These are phyloP conservation scores for Catocala nupta DNA, from an alignment of 2,888 invertebrate genomes.

Conservation along the genomic window DNA sequence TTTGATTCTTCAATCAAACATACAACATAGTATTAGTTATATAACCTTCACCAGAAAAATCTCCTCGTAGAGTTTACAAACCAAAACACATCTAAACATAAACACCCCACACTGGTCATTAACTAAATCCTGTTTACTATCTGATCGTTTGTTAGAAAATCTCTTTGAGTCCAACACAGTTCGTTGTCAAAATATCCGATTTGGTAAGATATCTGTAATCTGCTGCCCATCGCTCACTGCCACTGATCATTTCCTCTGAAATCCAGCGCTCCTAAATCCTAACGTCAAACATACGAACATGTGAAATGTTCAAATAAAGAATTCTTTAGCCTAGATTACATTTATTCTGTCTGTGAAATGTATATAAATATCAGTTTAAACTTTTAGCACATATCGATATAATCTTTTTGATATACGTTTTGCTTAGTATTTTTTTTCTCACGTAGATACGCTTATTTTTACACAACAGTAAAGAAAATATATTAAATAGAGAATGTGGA, in stretches of 20 bases:
- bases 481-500: no score
- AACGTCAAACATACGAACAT: background rate
- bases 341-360: background rate
- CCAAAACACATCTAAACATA: no score
- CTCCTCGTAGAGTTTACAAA: no score
- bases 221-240: conserved; percentile 35
- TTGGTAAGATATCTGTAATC: conserved; percentile 44
- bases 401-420: background rate
- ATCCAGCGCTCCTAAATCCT: conserved; percentile 18
- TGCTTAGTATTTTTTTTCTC: no score
- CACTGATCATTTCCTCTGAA: conserved; percentile 22
- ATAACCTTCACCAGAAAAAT: no score
- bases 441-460: no score
- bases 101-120: background rate
- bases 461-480: no score
- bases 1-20: no score
- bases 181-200: conserved; percentile 33
- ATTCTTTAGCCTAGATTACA: background rate
- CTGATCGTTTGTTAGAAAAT: background rate
- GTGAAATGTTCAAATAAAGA: conserved; percentile 13
- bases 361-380: background rate
- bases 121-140: conserved; percentile 11
- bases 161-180: conserved; percentile 13
- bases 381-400: background rate
- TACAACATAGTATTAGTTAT: no score